Percentiles rank a stretch among this genome's conserved stretches.
These are phyloP conservation scores for Saccopteryx leptura DNA, from an alignment of 2,113 vertebrate genomes.

Conservation along the genomic window DNA sequence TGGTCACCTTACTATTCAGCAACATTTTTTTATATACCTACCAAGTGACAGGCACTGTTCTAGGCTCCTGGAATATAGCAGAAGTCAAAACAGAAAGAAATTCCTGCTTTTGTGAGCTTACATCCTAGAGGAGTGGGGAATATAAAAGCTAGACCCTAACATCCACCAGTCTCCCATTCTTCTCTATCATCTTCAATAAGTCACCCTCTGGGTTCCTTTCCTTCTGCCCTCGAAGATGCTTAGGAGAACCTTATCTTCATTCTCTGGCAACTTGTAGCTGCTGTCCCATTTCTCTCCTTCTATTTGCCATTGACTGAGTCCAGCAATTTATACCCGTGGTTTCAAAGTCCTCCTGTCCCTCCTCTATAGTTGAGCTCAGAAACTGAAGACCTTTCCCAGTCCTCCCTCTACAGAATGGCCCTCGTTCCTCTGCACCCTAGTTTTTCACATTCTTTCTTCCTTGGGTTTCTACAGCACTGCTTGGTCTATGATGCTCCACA, in stretches of 20 bases:
- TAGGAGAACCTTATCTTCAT: background rate
- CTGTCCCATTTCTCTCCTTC: background rate
- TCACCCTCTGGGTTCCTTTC: background rate
- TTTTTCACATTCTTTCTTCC: background rate
- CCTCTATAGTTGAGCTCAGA: background rate
- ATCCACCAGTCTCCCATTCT: background rate
- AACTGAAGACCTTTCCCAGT: background rate
- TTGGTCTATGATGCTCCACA: background rate
- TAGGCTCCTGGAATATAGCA: background rate
- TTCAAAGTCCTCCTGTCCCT: background rate
- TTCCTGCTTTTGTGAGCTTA: background rate
- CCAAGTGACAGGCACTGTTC: background rate
- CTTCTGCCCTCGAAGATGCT: background rate
- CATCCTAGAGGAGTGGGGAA: background rate
- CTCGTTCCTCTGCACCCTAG: background rate
- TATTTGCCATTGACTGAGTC: background rate
- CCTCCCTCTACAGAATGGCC: background rate
- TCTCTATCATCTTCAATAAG: background rate
- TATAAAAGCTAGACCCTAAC: background rate
- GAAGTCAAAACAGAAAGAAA: background rate
- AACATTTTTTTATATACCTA: background rate
- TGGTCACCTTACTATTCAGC: background rate
- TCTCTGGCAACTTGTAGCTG: background rate
- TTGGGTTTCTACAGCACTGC: background rate
- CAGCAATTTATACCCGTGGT: background rate